phyloP scores from a whole-genome alignment of 2,797 vertebrate genomes.

The Crenuchus spilurus region DNA sequence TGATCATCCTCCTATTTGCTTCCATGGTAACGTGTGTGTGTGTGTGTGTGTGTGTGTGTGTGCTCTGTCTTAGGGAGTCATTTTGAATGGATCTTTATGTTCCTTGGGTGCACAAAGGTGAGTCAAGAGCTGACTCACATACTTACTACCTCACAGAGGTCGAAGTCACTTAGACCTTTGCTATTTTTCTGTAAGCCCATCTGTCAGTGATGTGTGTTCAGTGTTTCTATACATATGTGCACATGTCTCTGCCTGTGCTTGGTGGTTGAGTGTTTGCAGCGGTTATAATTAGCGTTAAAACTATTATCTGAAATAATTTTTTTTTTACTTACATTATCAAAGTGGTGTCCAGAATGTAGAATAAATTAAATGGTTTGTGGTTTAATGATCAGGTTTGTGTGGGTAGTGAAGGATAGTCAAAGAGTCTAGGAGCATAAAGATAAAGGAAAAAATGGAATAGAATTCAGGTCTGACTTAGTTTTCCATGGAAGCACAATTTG shows the following conservation, averaged over 20 bases:
- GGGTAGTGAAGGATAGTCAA: no score
- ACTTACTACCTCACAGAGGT: neutral
- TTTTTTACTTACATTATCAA: no score
- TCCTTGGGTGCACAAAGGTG: slow-evolving; percentile 3
- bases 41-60: slow-evolving; percentile 23
- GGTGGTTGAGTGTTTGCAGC: neutral
- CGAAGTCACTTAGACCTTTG: neutral
- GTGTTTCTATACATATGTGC: neutral
- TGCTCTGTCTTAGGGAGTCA: neutral
- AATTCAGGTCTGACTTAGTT: no score
- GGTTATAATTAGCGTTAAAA: no score
- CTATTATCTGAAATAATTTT: no score
- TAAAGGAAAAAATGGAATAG: no score
- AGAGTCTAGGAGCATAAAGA: no score
- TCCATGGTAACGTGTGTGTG: slow-evolving; percentile 38
- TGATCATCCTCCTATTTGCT: slow-evolving; percentile 29
- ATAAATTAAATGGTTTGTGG: no score
- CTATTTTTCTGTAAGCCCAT: neutral
- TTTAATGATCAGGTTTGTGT: no score
- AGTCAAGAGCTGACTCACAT: slow-evolving; percentile 1
- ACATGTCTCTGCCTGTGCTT: neutral
- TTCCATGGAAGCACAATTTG: no score
- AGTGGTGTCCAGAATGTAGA: no score
- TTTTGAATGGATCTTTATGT: slow-evolving; percentile 21
- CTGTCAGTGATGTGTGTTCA: neutral